phyloP scores from a whole-genome alignment of 2,888 invertebrate genomes.

The Tethea ocularis region DNA sequence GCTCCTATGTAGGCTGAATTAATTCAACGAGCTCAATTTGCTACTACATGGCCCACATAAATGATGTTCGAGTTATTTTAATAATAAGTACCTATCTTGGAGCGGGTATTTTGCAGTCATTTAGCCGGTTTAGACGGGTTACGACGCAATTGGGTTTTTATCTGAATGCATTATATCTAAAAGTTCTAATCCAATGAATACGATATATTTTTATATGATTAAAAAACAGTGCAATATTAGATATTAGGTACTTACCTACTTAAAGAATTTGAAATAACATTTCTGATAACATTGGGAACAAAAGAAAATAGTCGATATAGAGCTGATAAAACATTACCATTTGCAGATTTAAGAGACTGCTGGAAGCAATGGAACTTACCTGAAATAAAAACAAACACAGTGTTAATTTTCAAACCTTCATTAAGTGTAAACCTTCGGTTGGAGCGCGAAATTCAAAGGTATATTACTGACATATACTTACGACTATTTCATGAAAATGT shows the following conservation, averaged over 20 bases:
- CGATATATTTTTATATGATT: too few species aligned
- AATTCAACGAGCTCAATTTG: conserved; percentile 58
- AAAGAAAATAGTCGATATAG: too few species aligned
- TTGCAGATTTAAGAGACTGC: not conserved
- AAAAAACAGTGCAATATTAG: too few species aligned
- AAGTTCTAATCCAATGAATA: not conserved
- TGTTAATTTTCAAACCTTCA: not conserved
- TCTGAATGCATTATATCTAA: not conserved
- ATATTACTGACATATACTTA: too few species aligned
- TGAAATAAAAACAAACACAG: not conserved
- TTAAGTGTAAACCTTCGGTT: too few species aligned
- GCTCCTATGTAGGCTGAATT: conserved; percentile 58
- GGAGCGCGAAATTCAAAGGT: too few species aligned
- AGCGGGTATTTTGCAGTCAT: not conserved
- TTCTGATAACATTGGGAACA: too few species aligned
- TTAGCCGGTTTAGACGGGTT: not conserved
- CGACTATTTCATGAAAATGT: too few species aligned
- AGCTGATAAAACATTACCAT: not conserved
- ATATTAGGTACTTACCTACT: too few species aligned
- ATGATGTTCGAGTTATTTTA: conserved; percentile 6
- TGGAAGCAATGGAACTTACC: not conserved
- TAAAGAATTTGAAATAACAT: too few species aligned
- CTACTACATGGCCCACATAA: conserved; percentile 17
- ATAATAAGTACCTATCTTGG: conserved; percentile 4
- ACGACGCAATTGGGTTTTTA: not conserved